A percentile compares a stretch with the other conserved stretches of the same genome.
phyloP scores from a whole-genome alignment of 2,888 invertebrate genomes.

The Periphyllus acericola region DNA sequence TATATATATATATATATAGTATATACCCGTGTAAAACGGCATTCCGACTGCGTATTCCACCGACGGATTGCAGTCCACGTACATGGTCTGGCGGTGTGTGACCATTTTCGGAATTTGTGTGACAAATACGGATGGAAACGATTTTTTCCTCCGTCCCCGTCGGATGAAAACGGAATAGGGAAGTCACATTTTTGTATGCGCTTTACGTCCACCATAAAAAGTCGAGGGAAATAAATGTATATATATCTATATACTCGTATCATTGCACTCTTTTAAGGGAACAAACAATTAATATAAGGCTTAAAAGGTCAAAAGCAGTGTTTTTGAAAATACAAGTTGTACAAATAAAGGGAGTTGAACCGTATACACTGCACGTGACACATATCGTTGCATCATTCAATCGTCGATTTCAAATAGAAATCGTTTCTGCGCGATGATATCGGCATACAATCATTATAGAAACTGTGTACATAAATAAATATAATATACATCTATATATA shows the following conservation, averaged over 20 bases:
- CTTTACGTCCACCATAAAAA: neutral
- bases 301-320: slow-evolving; percentile 44
- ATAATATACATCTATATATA: neutral
- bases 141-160: slow-evolving; percentile 26
- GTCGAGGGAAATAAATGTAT: slow-evolving; percentile 10
- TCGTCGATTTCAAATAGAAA: slow-evolving; percentile 49
- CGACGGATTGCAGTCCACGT: slow-evolving; percentile 56
- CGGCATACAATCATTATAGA: neutral
- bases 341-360: slow-evolving; percentile 42
- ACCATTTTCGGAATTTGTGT: slow-evolving; percentile 56
- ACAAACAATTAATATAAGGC: slow-evolving; percentile 42
- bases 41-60: slow-evolving; percentile 45
- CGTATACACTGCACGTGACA: neutral
- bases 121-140: slow-evolving; percentile 53
- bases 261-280: slow-evolving; percentile 31
- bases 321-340: slow-evolving; percentile 33
- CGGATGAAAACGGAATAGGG: slow-evolving; percentile 49
- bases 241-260: neutral
- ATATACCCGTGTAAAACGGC: slow-evolving; percentile 50
- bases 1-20: neutral
- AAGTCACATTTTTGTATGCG: slow-evolving; percentile 55
- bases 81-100: slow-evolving; percentile 31
- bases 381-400: slow-evolving; percentile 43
- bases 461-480: neutral
- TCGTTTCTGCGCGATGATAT: neutral